phyloP scores from a whole-genome alignment of 2,888 invertebrate species.

The Trichogramma dendrolimi region DNA sequence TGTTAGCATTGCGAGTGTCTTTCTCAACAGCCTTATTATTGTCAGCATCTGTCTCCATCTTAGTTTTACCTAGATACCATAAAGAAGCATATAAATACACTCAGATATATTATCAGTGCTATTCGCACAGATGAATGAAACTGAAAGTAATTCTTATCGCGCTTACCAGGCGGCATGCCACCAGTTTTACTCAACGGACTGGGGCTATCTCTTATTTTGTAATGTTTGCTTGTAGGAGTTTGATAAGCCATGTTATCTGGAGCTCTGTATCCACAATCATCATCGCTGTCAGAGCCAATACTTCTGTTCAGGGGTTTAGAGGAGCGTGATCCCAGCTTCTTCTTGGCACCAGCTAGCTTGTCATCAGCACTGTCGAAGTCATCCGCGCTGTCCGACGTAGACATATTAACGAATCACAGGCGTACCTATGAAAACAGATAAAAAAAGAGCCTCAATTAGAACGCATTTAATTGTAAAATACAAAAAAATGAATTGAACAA shows the following conservation, averaged over 20 bases:
- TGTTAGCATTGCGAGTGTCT: neutral
- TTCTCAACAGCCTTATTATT: neutral
- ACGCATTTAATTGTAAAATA: no score
- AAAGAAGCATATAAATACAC: neutral
- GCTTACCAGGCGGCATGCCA: neutral
- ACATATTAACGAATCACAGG: constrained; percentile 50
- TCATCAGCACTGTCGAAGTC: constrained; percentile 77
- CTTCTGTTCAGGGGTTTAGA: constrained; percentile 22
- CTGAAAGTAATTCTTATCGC: constrained; percentile 8
- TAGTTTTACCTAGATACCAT: constrained; percentile 7
- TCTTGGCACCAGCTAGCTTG: constrained; percentile 51
- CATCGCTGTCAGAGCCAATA: constrained; percentile 48
- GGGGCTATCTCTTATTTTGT: constrained; percentile 1
- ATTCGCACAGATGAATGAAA: neutral
- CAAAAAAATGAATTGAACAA: no score
- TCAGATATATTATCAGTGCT: neutral
- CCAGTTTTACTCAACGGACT: neutral
- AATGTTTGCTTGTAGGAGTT: constrained; percentile 11
- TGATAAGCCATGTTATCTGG: constrained; percentile 14
- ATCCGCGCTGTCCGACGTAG: constrained; percentile 67
- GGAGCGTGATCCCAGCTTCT: constrained; percentile 16
- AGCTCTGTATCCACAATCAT: constrained; percentile 42
- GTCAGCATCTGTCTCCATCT: constrained; percentile 2
- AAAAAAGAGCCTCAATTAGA: no score
- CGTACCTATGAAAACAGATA: constrained; percentile 1